Base-by-base conservation (phyloP, 2,797 vertebrate genomes). In the Megaceryle alcyon region DNA sequence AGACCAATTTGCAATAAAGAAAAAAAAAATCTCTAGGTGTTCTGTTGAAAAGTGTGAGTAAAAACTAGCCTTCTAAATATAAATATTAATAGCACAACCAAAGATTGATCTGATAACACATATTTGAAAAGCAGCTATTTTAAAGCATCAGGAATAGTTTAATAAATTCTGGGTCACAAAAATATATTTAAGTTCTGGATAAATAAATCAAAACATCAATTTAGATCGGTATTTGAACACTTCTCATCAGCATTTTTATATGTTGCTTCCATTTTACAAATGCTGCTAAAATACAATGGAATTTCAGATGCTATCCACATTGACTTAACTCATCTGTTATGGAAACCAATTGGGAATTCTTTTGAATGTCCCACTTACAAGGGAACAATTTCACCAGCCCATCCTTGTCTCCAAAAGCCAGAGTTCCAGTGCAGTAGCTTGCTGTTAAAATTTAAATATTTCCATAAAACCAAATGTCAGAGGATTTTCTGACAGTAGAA, bases 401-500 rank as follows among this genome's bases (percentile, higher is more conserved):
- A 79, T 86, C 51, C 59, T 92, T 65, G 72, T 71, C 79, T 91
- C 61, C 69, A 65, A 93, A 94, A 95, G 54, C 46, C 90, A 88
- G 72, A 91, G 53, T 75, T 96, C 48, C 82, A 95, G 33, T 79
- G 66, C 61, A 91, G 68, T 92, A 86, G 75, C 60, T 82, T 79
- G 56, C 80, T 92, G 87, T 49, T 95, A 87, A 16, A 14, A 96
- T 92, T 97, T 96, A 95, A 96, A 94, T 94, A 97, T 96, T 95
- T 94, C 72, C 70, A 84, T 89, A 90, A 97, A 97, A 82, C 80
- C 78, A 96, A 92, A 97, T 81, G 92, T 94, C 59, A 46, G 49
- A 75, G 72, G 75, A 88, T 94, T 97, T 97, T 97, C 70, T 97
- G 93, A 93, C 94, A 97, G 95, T 77, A 94, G 93, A 97, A 91